These are phyloP conservation scores for Drosophila nr. medialis DNA, from an alignment of 2,888 invertebrate species.

Conservation along the genomic window DNA sequence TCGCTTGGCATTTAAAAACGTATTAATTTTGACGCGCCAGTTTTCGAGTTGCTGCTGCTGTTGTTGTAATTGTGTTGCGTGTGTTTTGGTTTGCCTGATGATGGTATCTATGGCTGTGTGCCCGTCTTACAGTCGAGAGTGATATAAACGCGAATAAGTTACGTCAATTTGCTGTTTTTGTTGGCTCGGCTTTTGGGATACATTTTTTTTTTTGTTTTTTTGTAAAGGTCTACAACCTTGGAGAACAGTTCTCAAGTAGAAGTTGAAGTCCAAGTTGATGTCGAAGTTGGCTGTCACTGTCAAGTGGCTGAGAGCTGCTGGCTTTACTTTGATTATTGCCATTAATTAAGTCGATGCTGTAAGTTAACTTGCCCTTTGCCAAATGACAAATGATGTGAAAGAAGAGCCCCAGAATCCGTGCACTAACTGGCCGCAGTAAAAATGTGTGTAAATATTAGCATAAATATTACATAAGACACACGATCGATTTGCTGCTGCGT, in stretches of 20 bases:
- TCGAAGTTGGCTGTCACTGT: constrained; percentile 21
- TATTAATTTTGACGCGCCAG: constrained; percentile 79
- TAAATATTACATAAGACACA: constrained; percentile 63
- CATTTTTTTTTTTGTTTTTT: constrained; percentile 6
- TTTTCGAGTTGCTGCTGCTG: constrained; percentile 26
- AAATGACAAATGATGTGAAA: constrained; percentile 73
- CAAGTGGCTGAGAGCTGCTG: constrained; percentile 28
- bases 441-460: constrained; percentile 70
- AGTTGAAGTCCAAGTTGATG: constrained; percentile 9
- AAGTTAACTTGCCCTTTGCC: constrained; percentile 53
- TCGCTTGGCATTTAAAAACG: constrained; percentile 79
- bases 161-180: constrained; percentile 68
- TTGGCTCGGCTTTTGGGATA: constrained; percentile 42
- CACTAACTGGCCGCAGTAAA: background rate
- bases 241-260: constrained; percentile 9
- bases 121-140: constrained; percentile 55
- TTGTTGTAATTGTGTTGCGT: constrained; percentile 35
- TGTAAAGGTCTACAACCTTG: constrained; percentile 75
- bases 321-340: constrained; percentile 69
- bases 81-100: constrained; percentile 60
- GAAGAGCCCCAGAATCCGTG: constrained; percentile 22
- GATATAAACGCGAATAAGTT: constrained; percentile 80
- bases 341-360: constrained; percentile 70
- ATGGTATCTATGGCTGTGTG: constrained; percentile 70
- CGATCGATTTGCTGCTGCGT: constrained; percentile 13